A percentile compares a stretch with the other conserved stretches of the same genome.
Conservation (phyloP, 2,888 invertebrate genomes). For the Acronicta aceris region DNA sequence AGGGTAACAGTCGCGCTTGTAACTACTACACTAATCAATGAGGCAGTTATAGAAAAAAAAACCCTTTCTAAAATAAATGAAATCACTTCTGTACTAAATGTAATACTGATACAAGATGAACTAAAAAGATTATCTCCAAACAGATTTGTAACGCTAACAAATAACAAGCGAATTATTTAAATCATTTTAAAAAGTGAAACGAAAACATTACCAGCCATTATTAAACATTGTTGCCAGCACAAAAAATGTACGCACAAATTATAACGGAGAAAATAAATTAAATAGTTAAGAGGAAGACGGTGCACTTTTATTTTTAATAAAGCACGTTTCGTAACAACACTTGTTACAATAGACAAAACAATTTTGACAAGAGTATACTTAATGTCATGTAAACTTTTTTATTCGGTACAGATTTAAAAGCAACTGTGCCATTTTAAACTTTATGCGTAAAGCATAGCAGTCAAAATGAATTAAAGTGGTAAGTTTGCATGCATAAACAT, state of each 20-base stretch:
- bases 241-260: constrained; percentile 29
- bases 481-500: constrained; percentile 18
- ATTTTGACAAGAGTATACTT: constrained; percentile 71
- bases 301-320: constrained; percentile 69
- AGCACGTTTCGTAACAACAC: constrained; percentile 66
- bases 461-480: constrained; percentile 7
- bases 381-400: constrained; percentile 64
- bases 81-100: constrained; percentile 2
- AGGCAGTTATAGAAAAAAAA: background rate
- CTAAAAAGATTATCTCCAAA: constrained; percentile 12
- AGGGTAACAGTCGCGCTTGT: too few species aligned
- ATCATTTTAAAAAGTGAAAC: constrained; percentile 32
- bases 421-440: constrained; percentile 35
- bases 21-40: too few species aligned
- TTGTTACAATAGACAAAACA: constrained; percentile 66
- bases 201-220: constrained; percentile 33
- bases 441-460: constrained; percentile 33
- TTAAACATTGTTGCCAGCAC: constrained; percentile 28
- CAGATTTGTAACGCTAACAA: constrained; percentile 26
- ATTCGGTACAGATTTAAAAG: background rate
- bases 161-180: constrained; percentile 23
- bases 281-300: constrained; percentile 39
- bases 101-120: constrained; percentile 2
- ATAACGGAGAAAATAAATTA: constrained; percentile 58
- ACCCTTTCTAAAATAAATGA: constrained; percentile 10